Base-by-base conservation (phyloP, 1,140 invertebrate genomes). In the Vanessa atalanta region DNA sequence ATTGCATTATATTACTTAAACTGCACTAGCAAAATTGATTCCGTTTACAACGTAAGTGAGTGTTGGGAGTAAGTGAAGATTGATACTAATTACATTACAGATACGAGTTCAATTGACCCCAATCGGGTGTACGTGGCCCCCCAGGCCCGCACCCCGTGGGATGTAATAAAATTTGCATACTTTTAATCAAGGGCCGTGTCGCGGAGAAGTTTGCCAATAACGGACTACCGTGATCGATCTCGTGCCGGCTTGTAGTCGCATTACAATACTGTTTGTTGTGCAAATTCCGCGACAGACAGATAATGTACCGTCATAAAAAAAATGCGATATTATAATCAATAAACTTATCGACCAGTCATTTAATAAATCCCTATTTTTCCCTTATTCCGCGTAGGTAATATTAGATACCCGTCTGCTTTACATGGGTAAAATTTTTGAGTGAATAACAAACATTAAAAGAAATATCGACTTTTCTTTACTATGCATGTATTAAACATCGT, bases 101-200 rank as follows among this genome's bases (percentile, higher is more conserved):
- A 85, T 82, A 85, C 79, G 79, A 79, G 84, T 86, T 83, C 79
- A 87, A 82, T 83, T 85, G 82, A 87, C 83, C 86, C 83, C 81
- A 80, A 83, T 83, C 76, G 81, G 73, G 82, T 81, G 80, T 83
- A 84, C 78, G 77, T 83, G 72, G 83, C 75, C 81, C 83, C 84
- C 83, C 64, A 74, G 79, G 82, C 76, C 80, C 82, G 81, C 84
- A 79, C 87, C 86, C 85, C 78, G 82, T 85, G 84, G 87, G 86
- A 90, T 88, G 88, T 93, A 93, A 93, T 93, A 93, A 93, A 93
- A 93, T 93, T 93, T 93, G 93, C 93, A 93, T 93, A 93, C 91
- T 93, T 93, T 93, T 93, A 93, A 93, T 93, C 93, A 93, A 93
- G 91, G 91, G 83, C 86, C 90, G 85, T 93, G 93, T 93, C 92